phyloP scores from a whole-genome alignment of 1,140 invertebrate species.

The Plectrocnemia conspersa region DNA sequence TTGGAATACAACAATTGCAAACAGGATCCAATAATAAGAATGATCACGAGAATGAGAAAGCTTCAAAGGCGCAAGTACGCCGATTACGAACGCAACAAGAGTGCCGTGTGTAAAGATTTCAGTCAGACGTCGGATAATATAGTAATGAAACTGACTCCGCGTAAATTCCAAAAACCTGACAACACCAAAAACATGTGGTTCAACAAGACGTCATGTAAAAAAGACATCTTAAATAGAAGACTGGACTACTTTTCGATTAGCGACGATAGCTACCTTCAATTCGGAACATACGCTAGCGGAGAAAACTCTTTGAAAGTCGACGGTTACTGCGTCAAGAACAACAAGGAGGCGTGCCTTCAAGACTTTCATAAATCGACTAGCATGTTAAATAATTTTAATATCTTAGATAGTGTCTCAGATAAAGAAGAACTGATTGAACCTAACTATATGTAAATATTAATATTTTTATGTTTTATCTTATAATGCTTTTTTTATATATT shows the following conservation, averaged over 20 bases:
- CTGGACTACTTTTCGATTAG: slow-evolving; percentile 36
- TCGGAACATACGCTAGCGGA: slow-evolving; percentile 5
- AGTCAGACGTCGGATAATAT: slow-evolving; percentile 7
- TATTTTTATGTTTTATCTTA: neutral
- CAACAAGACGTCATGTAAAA: slow-evolving; percentile 30
- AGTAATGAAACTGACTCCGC: neutral
- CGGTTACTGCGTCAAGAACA: slow-evolving; percentile 20
- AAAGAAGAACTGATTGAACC: too few species aligned
- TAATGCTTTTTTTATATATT: neutral
- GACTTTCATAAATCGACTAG: neutral
- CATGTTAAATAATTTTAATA: neutral
- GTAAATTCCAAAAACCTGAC: slow-evolving; percentile 1
- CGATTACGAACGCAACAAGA: slow-evolving; percentile 25
- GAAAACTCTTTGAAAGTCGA: slow-evolving; percentile 18
- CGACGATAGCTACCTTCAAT: slow-evolving; percentile 8
- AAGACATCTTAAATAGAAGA: slow-evolving; percentile 32
- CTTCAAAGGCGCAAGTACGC: slow-evolving; percentile 27
- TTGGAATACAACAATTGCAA: slow-evolving; percentile 65
- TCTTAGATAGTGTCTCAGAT: too few species aligned
- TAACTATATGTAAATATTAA: too few species aligned
- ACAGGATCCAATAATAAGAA: slow-evolving; percentile 43
- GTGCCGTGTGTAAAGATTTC: slow-evolving; percentile 15
- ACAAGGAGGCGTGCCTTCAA: slow-evolving; percentile 1
- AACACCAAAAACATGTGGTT: slow-evolving; percentile 24
- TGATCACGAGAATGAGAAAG: slow-evolving; percentile 39